A percentile compares a stretch with the other conserved stretches of the same genome.
Evolutionary conservation across 2,888 invertebrate genomes (phyloP).

Genomic region (Mycalesis mineus): DNA sequence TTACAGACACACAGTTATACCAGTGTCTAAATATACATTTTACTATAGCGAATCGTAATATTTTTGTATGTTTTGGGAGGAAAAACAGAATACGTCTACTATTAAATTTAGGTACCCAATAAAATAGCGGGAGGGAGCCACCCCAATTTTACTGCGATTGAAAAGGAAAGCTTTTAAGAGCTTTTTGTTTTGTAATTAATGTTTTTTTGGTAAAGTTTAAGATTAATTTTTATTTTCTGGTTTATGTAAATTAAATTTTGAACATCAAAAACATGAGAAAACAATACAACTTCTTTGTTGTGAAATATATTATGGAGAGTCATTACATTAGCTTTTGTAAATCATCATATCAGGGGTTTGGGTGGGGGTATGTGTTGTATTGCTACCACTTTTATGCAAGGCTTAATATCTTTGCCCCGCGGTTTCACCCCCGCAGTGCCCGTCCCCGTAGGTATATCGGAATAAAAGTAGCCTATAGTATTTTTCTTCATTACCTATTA

Average conservation of each 20-base stretch:
- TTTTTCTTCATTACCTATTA: no score
- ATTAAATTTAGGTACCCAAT: constrained; percentile 60
- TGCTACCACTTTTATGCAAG: no score
- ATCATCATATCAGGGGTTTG: no score
- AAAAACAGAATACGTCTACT: constrained; percentile 45
- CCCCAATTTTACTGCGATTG: constrained; percentile 67
- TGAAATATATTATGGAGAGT: no score
- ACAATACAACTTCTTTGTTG: no score
- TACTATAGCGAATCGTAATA: constrained; percentile 1
- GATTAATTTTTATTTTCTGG: constrained; percentile 15
- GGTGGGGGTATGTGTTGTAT: no score
- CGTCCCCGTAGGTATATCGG: no score
- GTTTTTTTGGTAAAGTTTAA: constrained; percentile 27
- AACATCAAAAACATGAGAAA: background rate
- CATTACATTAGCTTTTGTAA: no score
- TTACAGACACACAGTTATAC: no score
- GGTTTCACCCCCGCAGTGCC: no score
- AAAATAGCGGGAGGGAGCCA: constrained; percentile 69
- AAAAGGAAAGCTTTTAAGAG: constrained; percentile 75
- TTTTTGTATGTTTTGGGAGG: constrained; percentile 17
- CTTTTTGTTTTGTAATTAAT: constrained; percentile 76
- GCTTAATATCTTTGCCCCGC: no score
- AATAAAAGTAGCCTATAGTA: no score
- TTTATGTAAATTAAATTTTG: constrained; percentile 5
- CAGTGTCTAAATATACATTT: background rate